Conservation (phyloP, 2,888 invertebrate genomes). For the Atethmia centrago region DNA sequence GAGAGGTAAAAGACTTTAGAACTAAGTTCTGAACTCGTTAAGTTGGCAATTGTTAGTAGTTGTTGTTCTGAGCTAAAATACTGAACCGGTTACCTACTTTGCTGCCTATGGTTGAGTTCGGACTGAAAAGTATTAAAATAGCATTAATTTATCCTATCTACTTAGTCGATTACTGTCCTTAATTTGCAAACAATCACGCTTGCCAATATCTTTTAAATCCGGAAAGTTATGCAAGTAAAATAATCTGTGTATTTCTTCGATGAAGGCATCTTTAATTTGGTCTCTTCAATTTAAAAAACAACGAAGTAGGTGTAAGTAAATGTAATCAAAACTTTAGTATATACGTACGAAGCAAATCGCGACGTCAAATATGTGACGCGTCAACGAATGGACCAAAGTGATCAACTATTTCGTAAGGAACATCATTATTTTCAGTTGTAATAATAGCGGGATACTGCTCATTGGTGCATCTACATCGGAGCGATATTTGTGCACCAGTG, state of each 20-base stretch:
- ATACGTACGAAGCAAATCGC: too few species aligned
- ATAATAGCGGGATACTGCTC: neutral
- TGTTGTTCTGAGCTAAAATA: neutral
- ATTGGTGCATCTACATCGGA: conserved; percentile 17
- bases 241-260: neutral
- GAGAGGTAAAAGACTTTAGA: neutral
- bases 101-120: neutral
- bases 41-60: neutral
- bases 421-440: neutral
- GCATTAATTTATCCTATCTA: neutral
- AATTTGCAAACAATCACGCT: neutral
- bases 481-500: conserved; percentile 45
- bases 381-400: neutral
- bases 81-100: neutral
- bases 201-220: neutral
- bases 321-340: too few species aligned
- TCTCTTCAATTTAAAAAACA: too few species aligned
- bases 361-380: too few species aligned
- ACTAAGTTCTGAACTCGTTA: neutral
- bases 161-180: neutral
- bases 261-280: neutral
- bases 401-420: neutral
- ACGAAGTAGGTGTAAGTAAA: too few species aligned
- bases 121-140: too few species aligned
- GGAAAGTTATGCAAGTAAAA: neutral